A percentile compares a stretch with the other conserved stretches of the same genome.
These are phyloP conservation scores for Axinella damicornis DNA, from an alignment of 37 sponge, comb jelly and placozoan genomes.

Conservation along the genomic window DNA sequence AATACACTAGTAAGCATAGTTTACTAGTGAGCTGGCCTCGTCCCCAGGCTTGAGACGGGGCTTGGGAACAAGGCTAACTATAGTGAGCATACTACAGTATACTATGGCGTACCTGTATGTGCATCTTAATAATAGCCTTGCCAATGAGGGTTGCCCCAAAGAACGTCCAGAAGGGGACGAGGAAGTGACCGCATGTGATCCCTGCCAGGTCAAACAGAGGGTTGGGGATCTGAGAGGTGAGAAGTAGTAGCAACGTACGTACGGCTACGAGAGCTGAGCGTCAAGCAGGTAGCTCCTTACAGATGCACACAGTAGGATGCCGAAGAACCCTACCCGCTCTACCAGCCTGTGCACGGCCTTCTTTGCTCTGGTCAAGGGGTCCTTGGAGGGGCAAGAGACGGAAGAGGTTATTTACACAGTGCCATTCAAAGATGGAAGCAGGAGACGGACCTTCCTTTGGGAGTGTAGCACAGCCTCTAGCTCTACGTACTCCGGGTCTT, in stretches of 20 bases:
- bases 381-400: slow-evolving; percentile 35
- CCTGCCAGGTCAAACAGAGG: slow-evolving; percentile 99
- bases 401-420: too few species aligned
- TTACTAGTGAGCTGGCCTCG: too few species aligned
- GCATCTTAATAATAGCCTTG: slow-evolving; percentile 97
- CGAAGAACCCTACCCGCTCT: slow-evolving; percentile 93
- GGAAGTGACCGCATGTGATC: slow-evolving; percentile 99
- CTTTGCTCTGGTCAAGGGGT: slow-evolving; percentile 85
- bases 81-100: background rate
- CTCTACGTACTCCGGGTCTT: slow-evolving; percentile 84
- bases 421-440: too few species aligned
- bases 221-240: slow-evolving; percentile 86
- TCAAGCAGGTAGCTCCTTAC: slow-evolving; percentile 45
- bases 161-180: slow-evolving; percentile 98
- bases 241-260: too few species aligned
- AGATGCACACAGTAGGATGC: slow-evolving; percentile 96
- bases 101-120: slow-evolving; percentile 78
- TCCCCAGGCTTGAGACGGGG: too few species aligned
- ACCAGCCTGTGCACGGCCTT: slow-evolving; percentile 86
- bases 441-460: slow-evolving; percentile 35
- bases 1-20: too few species aligned
- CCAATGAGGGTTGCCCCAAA: slow-evolving; percentile 98
- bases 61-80: background rate
- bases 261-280: too few species aligned
- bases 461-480: slow-evolving; percentile 83